A percentile compares a stretch with the other conserved stretches of the same genome.
Conservation (phyloP, 2,113 vertebrate genomes). For the Rhinoptilus africanus region DNA sequence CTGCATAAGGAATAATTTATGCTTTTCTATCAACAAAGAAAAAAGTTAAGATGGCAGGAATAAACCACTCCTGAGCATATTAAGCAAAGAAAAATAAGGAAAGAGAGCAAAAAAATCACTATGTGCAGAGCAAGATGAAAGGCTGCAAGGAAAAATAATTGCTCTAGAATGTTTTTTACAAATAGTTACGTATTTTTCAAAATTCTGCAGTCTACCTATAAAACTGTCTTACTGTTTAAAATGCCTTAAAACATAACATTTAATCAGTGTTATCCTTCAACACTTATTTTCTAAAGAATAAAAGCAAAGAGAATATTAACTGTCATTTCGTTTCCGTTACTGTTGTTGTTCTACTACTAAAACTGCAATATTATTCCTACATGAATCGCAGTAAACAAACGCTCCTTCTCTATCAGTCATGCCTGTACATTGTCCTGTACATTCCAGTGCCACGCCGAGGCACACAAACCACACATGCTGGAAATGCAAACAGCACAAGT, state of each 20-base stretch:
- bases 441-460: not conserved
- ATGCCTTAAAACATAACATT: not conserved
- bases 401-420: not conserved
- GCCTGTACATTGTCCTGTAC: not conserved
- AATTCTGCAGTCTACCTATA: not conserved
- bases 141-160: not conserved
- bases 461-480: not conserved
- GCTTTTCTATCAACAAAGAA: not conserved
- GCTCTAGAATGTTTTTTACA: not conserved
- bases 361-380: not conserved
- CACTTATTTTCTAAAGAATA: not conserved
- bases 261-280: not conserved
- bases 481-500: not conserved
- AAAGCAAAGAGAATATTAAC: not conserved
- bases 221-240: not conserved
- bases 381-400: not conserved
- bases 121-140: not conserved
- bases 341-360: not conserved
- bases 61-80: not conserved
- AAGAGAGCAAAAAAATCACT: not conserved
- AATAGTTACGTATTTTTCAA: not conserved
- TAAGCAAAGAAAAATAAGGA: not conserved
- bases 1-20: not conserved
- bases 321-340: not conserved
- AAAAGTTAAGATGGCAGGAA: not conserved